Percentiles rank a stretch among this genome's conserved stretches.
Conservation (phyloP, 2,113 vertebrate genomes). For the Mirounga angustirostris region DNA sequence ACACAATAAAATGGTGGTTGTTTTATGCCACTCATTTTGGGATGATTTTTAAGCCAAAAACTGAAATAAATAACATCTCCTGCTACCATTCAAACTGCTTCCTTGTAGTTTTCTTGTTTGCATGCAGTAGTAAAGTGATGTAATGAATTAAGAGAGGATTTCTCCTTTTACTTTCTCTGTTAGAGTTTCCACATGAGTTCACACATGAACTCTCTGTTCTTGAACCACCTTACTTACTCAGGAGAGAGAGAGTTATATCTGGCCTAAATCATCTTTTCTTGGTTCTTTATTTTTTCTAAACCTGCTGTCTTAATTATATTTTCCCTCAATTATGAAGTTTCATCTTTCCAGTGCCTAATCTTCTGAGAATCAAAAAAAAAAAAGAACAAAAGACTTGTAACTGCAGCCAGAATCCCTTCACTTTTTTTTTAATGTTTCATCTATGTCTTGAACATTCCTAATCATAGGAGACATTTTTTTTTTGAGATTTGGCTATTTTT, state of each 20-base stretch:
- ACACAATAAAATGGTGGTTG: not conserved
- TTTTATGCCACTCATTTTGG: not conserved
- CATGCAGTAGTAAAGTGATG: not conserved
- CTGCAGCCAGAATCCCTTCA: not conserved
- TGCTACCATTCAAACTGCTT: not conserved
- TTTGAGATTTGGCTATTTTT: not conserved
- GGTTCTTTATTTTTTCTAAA: not conserved
- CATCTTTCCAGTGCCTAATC: not conserved
- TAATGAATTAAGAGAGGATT: not conserved
- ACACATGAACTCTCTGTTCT: not conserved
- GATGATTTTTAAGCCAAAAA: not conserved
- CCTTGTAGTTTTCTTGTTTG: not conserved
- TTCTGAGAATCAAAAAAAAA: not conserved
- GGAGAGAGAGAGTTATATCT: not conserved
- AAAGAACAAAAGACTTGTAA: constrained; percentile 7
- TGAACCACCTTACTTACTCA: not conserved
- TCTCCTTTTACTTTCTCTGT: not conserved
- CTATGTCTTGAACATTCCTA: not conserved
- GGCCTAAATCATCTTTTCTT: not conserved
- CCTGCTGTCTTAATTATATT: not conserved
- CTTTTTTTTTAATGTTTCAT: not conserved
- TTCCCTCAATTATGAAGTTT: not conserved
- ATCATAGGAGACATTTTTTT: not conserved
- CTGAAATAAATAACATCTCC: not conserved
- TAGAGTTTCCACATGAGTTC: not conserved